Percentiles rank a stretch among this genome's conserved stretches.
Conservation (phyloP, 2,888 invertebrate species). For the Ennomos erosarius region DNA sequence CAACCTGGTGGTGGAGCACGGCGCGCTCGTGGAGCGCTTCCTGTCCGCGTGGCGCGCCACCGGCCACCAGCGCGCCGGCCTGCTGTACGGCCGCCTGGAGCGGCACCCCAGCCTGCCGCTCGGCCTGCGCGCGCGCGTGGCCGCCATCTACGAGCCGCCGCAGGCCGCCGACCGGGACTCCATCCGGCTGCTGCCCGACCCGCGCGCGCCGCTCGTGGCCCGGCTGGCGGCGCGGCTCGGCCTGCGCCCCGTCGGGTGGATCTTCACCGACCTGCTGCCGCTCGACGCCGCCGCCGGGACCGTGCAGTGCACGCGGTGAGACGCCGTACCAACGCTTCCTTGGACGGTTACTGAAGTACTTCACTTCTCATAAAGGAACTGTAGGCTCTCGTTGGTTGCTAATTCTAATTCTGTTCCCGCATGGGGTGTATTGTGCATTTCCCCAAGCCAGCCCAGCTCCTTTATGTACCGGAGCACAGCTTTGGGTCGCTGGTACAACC, state of each 20-base stretch:
- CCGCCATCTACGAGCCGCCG: conserved; percentile 99
- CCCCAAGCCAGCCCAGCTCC: no score
- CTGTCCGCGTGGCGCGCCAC: conserved; percentile 97
- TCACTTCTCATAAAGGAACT: no score
- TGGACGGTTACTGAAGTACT: no score
- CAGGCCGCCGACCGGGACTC: conserved; percentile 93
- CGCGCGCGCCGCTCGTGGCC: conserved; percentile 89
- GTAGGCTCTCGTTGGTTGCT: no score
- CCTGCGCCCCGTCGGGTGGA: conserved; percentile 95
- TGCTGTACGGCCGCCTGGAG: conserved; percentile 97
- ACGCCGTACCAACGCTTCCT: no score
- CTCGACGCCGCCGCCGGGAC: conserved; percentile 94
- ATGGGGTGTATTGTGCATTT: no score
- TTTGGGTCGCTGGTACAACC: no score
- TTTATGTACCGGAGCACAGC: no score
- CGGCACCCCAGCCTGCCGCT: conserved; percentile 88
- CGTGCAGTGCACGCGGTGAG: conserved; percentile 86
- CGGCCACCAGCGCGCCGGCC: conserved; percentile 97
- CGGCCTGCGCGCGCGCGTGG: conserved; percentile 89
- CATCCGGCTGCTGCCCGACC: conserved; percentile 87
- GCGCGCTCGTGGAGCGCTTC: conserved; percentile 97
- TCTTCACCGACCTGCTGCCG: conserved; percentile 98
- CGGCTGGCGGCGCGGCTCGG: conserved; percentile 92
- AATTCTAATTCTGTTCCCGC: no score
- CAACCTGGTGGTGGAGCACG: conserved; percentile 98